Conservation (phyloP, 1,140 invertebrate species). For the Drosophila obscura region DNA sequence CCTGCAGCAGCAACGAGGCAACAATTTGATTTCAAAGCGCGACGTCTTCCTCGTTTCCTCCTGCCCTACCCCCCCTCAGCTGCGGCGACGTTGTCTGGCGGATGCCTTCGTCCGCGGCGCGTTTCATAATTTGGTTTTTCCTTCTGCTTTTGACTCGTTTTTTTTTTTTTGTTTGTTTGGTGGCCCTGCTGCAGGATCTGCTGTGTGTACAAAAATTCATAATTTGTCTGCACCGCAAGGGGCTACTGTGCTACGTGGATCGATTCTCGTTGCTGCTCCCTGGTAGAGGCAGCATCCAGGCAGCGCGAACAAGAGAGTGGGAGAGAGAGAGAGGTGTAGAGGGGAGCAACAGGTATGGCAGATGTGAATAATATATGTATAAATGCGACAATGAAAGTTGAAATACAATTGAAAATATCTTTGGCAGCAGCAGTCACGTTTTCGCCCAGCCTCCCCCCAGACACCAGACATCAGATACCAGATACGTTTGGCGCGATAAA, state of each 20-base stretch:
- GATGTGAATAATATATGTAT: conserved; percentile 24
- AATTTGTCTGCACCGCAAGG: conserved; percentile 60
- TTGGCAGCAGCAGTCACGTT: conserved; percentile 38
- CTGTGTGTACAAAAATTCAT: conserved; percentile 47
- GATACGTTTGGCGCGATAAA: conserved; percentile 34
- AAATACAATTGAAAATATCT: conserved; percentile 33
- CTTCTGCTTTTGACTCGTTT: conserved; percentile 28
- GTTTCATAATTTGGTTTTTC: conserved; percentile 65
- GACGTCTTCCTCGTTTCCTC: conserved; percentile 2
- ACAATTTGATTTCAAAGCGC: conserved; percentile 47
- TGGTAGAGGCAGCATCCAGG: neutral
- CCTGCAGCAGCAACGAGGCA: conserved; percentile 33
- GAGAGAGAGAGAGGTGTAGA: neutral
- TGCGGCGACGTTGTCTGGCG: conserved; percentile 18
- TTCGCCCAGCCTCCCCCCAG: conserved; percentile 13
- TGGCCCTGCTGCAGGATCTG: conserved; percentile 9
- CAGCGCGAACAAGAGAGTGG: neutral
- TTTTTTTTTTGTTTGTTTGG: conserved; percentile 1
- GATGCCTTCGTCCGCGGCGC: conserved; percentile 39
- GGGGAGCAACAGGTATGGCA: conserved; percentile 35
- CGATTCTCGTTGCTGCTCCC: conserved; percentile 18
- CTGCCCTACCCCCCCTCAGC: neutral
- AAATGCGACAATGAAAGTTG: conserved; percentile 18
- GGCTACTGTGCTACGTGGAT: conserved; percentile 69
- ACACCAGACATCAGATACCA: neutral